A percentile compares a stretch with the other conserved stretches of the same genome.
These are phyloP conservation scores for Dermatophagoides farinae DNA, from an alignment of 1,140 invertebrate species.

Conservation along the genomic window DNA sequence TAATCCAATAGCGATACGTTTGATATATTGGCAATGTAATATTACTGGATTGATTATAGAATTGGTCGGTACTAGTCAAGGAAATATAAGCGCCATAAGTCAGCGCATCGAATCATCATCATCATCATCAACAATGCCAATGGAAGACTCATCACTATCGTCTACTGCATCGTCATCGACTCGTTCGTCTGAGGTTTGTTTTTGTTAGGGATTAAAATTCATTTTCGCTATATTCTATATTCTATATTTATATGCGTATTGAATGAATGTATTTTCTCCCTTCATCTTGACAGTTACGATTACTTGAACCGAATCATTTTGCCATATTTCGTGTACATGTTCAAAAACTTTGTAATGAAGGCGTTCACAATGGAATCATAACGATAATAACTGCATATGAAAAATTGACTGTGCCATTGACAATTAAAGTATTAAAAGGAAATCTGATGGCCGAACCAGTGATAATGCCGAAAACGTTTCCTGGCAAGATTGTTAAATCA, in stretches of 20 bases:
- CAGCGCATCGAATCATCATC: constrained; percentile 30
- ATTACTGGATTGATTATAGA: constrained; percentile 41
- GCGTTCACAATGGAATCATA: constrained; percentile 43
- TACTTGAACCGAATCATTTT: constrained; percentile 41
- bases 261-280: background rate
- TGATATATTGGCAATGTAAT: constrained; percentile 44
- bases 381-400: constrained; percentile 53
- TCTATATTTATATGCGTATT: background rate
- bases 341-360: constrained; percentile 43
- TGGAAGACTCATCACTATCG: background rate
- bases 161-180: background rate
- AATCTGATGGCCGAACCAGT: constrained; percentile 10
- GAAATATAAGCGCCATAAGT: constrained; percentile 32
- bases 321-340: constrained; percentile 51
- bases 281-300: constrained; percentile 27
- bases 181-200: background rate
- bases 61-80: constrained; percentile 44
- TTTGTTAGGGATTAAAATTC: background rate
- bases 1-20: constrained; percentile 46
- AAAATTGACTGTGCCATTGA: constrained; percentile 37
- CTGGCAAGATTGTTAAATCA: background rate
- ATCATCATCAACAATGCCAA: background rate
- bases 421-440: constrained; percentile 15
- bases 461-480: constrained; percentile 4
- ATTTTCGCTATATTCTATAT: too few relatives aligned